phyloP scores from a whole-genome alignment of 2,113 vertebrate species.

The Alligator sinensis region DNA sequence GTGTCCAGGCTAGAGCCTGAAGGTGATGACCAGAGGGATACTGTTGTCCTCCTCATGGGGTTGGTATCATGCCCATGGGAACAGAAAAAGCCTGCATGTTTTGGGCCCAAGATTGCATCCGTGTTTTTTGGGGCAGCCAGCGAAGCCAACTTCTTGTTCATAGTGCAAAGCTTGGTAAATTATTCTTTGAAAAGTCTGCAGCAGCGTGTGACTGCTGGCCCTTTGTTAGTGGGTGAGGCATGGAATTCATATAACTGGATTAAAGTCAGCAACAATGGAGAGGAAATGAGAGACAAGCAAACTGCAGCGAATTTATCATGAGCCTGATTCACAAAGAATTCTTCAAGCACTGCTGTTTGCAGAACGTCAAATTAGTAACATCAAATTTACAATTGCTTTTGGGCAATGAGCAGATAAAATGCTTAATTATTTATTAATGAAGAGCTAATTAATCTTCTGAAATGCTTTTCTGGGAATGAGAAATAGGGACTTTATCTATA shows the following conservation, averaged over 20 bases:
- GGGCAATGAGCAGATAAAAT: conserved; percentile 48
- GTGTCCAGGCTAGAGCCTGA: too few species aligned
- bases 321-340: not conserved
- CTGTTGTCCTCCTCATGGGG: too few species aligned
- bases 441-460: conserved; percentile 48
- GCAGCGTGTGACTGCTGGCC: not conserved
- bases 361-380: conserved; percentile 49
- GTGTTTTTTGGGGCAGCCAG: too few species aligned
- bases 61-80: too few species aligned
- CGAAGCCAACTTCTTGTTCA: not conserved
- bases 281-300: not conserved
- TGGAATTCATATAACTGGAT: conserved; percentile 26
- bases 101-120: too few species aligned
- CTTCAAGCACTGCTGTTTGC: not conserved
- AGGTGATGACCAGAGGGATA: too few species aligned
- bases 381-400: conserved; percentile 43
- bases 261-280: conserved; percentile 28
- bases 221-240: conserved; percentile 2
- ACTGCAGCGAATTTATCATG: not conserved
- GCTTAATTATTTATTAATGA: conserved; percentile 67
- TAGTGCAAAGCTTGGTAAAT: not conserved
- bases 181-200: not conserved
- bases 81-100: too few species aligned
- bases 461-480: conserved; percentile 33
- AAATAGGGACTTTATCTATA: conserved; percentile 31